A percentile compares a stretch with the other conserved stretches of the same genome.
phyloP scores from a whole-genome alignment of 2,797 vertebrate species.

The Picus viridis region DNA sequence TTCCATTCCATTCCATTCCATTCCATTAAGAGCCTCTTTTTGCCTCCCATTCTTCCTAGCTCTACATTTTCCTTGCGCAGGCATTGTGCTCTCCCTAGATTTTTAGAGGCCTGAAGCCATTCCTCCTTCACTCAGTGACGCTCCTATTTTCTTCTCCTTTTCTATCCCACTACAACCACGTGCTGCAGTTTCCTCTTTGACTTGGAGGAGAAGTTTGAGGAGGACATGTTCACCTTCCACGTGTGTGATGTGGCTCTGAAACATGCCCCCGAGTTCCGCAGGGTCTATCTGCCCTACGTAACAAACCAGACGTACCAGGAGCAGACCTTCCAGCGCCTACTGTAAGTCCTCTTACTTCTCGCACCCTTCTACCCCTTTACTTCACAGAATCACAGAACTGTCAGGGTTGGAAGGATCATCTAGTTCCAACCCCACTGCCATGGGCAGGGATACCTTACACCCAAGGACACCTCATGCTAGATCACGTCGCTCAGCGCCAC shows the following conservation, averaged over 20 bases:
- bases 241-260: slow-evolving; percentile 92
- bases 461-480: too few relatives aligned
- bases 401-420: too few relatives aligned
- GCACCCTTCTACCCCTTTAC: background rate
- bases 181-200: slow-evolving; percentile 89
- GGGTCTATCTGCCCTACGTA: slow-evolving; percentile 95
- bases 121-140: background rate
- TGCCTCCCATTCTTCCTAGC: background rate
- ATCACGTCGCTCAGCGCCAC: too few relatives aligned
- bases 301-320: slow-evolving; percentile 99
- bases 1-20: too few relatives aligned
- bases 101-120: background rate
- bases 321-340: slow-evolving; percentile 90
- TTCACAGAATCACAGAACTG: too few relatives aligned
- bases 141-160: background rate
- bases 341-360: slow-evolving; percentile 81
- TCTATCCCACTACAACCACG: background rate
- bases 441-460: too few relatives aligned
- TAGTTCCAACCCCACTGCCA: too few relatives aligned
- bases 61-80: background rate
- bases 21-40: background rate
- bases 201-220: slow-evolving; percentile 93
- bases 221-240: slow-evolving; percentile 86
- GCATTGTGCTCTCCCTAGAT: background rate
- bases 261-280: slow-evolving; percentile 87